Evolutionary conservation across 2,888 invertebrate genomes (phyloP).

Genomic region (Meliscaeva auricollis): DNA sequence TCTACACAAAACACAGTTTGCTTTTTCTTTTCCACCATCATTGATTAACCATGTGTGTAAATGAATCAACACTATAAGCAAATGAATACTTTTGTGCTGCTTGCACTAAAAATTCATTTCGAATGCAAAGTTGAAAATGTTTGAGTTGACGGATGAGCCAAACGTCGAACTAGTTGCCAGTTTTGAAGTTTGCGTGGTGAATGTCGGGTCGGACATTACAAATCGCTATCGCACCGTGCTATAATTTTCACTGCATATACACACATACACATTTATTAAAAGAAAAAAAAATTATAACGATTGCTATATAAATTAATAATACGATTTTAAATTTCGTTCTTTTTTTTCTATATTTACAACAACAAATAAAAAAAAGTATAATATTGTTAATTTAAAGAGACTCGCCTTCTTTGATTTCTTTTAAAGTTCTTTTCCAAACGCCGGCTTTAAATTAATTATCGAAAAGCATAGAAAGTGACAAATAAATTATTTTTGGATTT

Average conservation of each 20-base stretch:
- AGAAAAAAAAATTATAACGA: constrained; percentile 2
- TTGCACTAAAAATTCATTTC: constrained; percentile 62
- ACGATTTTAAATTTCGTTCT: constrained; percentile 5
- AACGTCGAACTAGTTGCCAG: constrained; percentile 78
- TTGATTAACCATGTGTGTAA: background rate
- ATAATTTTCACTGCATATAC: constrained; percentile 51
- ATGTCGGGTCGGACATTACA: constrained; percentile 78
- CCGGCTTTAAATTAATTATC: background rate
- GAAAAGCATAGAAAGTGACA: background rate
- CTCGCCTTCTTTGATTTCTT: background rate
- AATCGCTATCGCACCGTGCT: constrained; percentile 72
- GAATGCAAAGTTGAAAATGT: constrained; percentile 64
- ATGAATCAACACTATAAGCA: constrained; percentile 12
- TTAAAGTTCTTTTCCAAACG: background rate
- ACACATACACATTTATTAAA: constrained; percentile 16
- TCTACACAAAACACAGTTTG: constrained; percentile 31
- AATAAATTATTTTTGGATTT: background rate
- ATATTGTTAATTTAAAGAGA: background rate
- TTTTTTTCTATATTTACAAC: background rate
- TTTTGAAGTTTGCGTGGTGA: constrained; percentile 82
- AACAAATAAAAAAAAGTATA: background rate
- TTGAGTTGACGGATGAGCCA: constrained; percentile 67
- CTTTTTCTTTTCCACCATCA: background rate
- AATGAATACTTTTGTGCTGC: constrained; percentile 2
- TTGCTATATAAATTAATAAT: constrained; percentile 26